Evolutionary conservation across 2,888 invertebrate species (phyloP), one percentile per base, ranked within the genome.

Genomic region (Synergus itoensis): DNA sequence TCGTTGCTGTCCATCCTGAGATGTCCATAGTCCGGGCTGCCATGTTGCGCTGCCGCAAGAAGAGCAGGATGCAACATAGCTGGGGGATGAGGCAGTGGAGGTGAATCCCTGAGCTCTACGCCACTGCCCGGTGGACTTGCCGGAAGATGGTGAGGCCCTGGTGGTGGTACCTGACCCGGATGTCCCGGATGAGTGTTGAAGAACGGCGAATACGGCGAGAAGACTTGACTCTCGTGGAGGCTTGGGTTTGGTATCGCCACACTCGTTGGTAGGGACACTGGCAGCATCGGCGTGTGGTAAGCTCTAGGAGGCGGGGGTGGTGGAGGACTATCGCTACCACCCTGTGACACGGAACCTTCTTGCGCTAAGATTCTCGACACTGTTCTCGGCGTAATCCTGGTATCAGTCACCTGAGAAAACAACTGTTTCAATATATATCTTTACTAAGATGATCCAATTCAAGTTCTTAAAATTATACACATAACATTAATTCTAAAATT

Each of bases 181-280:
- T 92, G 91, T 80, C 90, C 88, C 80, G 88, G 88, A 85, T 92
- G 91, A 81, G 89, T 90, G 86, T 96, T 96, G 93, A 97, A 97
- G 94, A 97, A 97, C 87, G 97, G 97, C 90, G 97, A 97, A 93
- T 97, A 97, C 87, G 97, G 97, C 86, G 97, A 97, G 93, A 97
- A 98, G 91, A 98, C 97, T 93, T 98, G 97, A 92, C 97, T 97
- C 94, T 98, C 97, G 94, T 98, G 98, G 88, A 99, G 94, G 91
- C 98, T 97, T 80, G 99, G 99, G 93, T 99, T 99, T 81, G 98
- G 97, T 92, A 99, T 98, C 92, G 99, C 98, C 91, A 99, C 98
- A 83, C 98, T 97, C 81, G 98, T 99, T 86, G 98, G 98, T 92
- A 98, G 94, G 89, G 97, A 97, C 86, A 96, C 96, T 86, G 96